Evolutionary conservation across 2,888 invertebrate species (phyloP).

Genomic region (Cantharis nigra): DNA sequence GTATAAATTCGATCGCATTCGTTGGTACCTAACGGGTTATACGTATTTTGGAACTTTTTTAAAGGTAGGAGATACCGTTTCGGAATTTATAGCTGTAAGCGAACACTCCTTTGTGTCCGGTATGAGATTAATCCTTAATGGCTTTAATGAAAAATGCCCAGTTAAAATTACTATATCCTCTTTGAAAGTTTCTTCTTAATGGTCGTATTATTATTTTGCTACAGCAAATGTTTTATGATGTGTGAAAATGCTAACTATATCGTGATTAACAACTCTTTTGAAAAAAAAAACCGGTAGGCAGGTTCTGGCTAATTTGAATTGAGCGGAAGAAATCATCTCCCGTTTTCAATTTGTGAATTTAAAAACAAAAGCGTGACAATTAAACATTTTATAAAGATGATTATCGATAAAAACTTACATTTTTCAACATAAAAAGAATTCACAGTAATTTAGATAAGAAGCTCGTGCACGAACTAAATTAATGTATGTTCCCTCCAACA

Average conservation of each 20-base stretch:
- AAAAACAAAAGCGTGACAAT: background rate
- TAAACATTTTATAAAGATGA: background rate
- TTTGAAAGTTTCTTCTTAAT: background rate
- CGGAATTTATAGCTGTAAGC: slow-evolving; percentile 39
- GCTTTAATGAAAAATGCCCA: slow-evolving; percentile 10
- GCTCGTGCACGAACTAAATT: background rate
- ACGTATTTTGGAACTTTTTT: slow-evolving; percentile 30
- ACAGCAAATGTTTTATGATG: background rate
- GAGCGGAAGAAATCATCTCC: background rate
- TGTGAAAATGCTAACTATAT: background rate
- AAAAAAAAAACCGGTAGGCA: background rate
- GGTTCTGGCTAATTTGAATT: background rate
- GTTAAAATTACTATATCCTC: background rate
- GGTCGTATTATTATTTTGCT: background rate
- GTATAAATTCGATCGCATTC: slow-evolving; percentile 24
- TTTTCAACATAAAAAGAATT: background rate
- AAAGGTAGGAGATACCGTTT: slow-evolving; percentile 39
- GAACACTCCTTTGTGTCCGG: slow-evolving; percentile 36
- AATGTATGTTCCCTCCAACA: background rate
- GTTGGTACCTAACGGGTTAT: slow-evolving; percentile 27
- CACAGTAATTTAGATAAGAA: background rate
- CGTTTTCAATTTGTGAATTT: background rate
- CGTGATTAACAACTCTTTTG: background rate
- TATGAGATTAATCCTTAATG: slow-evolving; percentile 2
- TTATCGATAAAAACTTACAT: background rate